Evolutionary conservation across 2,797 vertebrate species (phyloP), one percentile per base, ranked within the genome.

Genomic region (Manis crassicaudata): DNA sequence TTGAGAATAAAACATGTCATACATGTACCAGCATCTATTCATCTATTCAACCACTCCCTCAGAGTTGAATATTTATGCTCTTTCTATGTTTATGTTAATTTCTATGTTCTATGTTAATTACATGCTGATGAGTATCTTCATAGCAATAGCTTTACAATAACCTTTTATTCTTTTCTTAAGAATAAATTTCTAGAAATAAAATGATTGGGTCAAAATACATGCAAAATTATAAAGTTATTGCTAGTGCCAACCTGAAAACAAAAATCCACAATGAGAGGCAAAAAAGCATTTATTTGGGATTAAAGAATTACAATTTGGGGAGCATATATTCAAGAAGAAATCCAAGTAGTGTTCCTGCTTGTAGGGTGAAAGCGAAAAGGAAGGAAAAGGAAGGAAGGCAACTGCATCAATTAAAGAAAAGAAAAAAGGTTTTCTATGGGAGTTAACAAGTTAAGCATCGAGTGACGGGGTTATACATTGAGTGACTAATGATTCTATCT

Each of bases 141-240:
- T 72, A 50, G 58, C 1, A 70, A 9, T 50, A 80, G 18, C 16
- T 77, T 95, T 82, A 82, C 2, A 77, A 75, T 35, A 82, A 77
- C 3, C 18, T 94, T 76, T 88, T 80, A 75, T 35, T 92, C 56
- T 72, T 92, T 95, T 12, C n/a, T 81, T 86, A 83, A 65, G 32
- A 73, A 76, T 73, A 56, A 50, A 68, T 68, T 75, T 65, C 7
- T 83, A 82, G 32, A 56, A 63, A 17, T 79, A 92, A 94, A 92
- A 29, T 90, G 46, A 81, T 35, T 84, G 37, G 37, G 13, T 92
- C 27, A 88, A 90, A 94, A 82, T 79, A 40, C 46, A 63, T 13
- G 3, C 43, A 96, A 92, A 73, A 84, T 40, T 76, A 21, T 75
- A 91, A 93, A 2, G 0, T 80, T 92, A 32, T 79, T 90, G 7